A percentile compares a stretch with the other conserved stretches of the same genome.
phyloP scores from a whole-genome alignment of 2,797 vertebrate species.

The Carduelis carduelis region DNA sequence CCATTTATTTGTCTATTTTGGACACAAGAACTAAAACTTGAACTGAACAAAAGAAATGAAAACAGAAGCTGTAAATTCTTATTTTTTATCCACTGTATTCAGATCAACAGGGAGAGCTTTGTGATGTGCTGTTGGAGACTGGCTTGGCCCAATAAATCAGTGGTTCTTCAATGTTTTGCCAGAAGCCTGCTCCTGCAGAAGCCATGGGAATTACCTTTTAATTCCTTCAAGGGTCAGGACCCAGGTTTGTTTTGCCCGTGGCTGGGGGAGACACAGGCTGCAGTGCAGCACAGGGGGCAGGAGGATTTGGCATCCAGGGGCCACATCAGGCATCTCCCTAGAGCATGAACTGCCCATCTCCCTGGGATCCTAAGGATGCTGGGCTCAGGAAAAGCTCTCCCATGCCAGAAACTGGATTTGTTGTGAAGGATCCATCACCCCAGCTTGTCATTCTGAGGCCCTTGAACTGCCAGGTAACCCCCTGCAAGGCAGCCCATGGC shows the following conservation, averaged over 20 bases:
- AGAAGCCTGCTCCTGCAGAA: neutral
- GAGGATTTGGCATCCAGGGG: neutral
- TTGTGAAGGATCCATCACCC: neutral
- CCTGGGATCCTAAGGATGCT: neutral
- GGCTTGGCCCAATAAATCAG: neutral
- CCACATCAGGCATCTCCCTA: neutral
- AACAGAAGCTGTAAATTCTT: neutral
- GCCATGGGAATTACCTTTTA: neutral
- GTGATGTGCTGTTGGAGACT: neutral
- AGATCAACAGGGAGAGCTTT: neutral
- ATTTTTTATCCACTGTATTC: neutral
- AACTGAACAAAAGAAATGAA: neutral
- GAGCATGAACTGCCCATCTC: fast-evolving
- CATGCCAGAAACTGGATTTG: neutral
- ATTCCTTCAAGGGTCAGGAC: neutral
- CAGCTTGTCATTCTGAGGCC: neutral
- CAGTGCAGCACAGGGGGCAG: neutral
- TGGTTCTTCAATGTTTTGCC: neutral
- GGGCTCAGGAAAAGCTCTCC: neutral
- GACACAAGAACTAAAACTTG: neutral
- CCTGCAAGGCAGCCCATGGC: neutral
- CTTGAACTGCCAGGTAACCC: fast-evolving
- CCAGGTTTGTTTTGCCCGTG: neutral
- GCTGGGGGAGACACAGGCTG: neutral
- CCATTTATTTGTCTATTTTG: neutral